Base-by-base conservation (phyloP, 2,888 invertebrate species). In the Pachycephus smyrnensis region DNA sequence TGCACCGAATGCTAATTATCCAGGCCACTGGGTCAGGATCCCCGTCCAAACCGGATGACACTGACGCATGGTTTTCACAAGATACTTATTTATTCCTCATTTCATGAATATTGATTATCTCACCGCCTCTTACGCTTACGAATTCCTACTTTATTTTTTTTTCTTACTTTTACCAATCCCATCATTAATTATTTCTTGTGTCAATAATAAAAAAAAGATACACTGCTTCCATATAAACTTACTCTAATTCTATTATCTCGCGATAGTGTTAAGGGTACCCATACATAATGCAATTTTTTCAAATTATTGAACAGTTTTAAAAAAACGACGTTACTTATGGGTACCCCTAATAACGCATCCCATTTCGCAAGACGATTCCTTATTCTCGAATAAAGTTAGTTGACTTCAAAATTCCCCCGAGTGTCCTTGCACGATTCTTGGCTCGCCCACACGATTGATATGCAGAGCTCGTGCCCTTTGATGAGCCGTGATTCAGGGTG, bases 401-500 rank as follows among this genome's bases (percentile, higher is more conserved):
- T 23, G 23, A 23, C 40, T 55, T 55, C 0, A 23, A 55, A 55
- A 55, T 55, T 23, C 2, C 23, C 15, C 9, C 40, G 23, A 55
- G 40, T 23, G 23, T 55, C 9, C 40, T 55, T 23, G 40, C 40
- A 55, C 23, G 40, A 55, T 15, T 23, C 40, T 55, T 32, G 31
- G 79, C 69, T 69, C 32, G 76, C 86, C 85, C 82, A 85, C 86
- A 82, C 85, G 78, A 83, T 83, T 80, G 85, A 82, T 79, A 79
- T 73, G 75, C 78, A 77, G 80, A 77, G 73, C 76, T 81, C 76
- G 75, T 80, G 76, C 76, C 40, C 75, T 78, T 77, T 78, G 80
- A 84, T 81, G 83, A 85, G 80, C 79, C 80, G 74, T 73, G 82
- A 82, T 78, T 80, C 79, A 80, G 75, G 71, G 77, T 76, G 77